Evolutionary conservation across 2,113 vertebrate genomes (phyloP).

Genomic region (Dipodomys spectabilis): DNA sequence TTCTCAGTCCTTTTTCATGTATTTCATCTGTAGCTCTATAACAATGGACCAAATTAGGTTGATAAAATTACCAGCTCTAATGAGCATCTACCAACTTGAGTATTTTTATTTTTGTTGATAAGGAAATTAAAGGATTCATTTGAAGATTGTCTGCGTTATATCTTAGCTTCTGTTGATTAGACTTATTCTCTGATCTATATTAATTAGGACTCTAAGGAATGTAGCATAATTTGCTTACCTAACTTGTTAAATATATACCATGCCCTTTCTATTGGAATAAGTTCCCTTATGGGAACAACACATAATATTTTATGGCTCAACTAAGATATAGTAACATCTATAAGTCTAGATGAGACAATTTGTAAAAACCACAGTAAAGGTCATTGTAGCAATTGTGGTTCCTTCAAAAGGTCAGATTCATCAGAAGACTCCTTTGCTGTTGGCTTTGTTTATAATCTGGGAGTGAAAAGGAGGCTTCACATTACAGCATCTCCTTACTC

Average conservation of each 20-base stretch:
- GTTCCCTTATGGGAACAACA: constrained; percentile 24
- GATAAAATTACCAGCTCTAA: constrained; percentile 1
- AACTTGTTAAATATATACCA: not conserved
- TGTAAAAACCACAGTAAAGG: not conserved
- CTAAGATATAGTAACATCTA: not conserved
- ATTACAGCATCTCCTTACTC: not conserved
- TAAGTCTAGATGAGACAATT: not conserved
- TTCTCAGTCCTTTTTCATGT: not conserved
- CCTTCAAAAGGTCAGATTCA: constrained; percentile 47
- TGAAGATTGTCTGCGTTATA: not conserved
- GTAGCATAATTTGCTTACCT: constrained; percentile 18
- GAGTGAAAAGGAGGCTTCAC: constrained; percentile 8
- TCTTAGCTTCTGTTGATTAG: not conserved
- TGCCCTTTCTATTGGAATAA: constrained; percentile 16
- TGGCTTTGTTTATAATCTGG: constrained; percentile 15
- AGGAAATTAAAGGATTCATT: constrained; percentile 1
- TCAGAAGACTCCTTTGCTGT: not conserved
- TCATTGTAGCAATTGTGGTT: constrained; percentile 30
- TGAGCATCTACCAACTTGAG: not conserved
- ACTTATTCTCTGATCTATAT: constrained; percentile 11
- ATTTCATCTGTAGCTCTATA: not conserved
- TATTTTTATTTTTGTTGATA: constrained; percentile 23
- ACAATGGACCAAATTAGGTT: not conserved
- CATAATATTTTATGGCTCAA: not conserved
- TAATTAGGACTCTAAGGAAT: constrained; percentile 37